Evolutionary conservation across 2,797 vertebrate genomes (phyloP).

Genomic region (Pipistrellus pygmaeus): DNA sequence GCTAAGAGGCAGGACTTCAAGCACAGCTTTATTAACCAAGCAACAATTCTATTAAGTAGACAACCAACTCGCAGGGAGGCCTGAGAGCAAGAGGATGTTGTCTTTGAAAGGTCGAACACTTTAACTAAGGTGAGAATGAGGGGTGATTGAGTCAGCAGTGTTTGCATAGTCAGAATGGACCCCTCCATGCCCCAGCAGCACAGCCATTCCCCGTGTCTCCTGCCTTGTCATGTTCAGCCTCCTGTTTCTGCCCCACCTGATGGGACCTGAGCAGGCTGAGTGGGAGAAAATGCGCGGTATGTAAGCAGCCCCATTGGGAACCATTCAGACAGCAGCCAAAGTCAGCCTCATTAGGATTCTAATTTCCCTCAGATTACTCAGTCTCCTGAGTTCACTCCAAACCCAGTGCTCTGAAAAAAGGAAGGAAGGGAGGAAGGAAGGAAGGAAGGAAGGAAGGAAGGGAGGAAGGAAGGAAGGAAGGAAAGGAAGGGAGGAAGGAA

Average conservation of each 20-base stretch:
- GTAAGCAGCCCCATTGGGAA: not conserved
- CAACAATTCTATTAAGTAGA: slow-evolving; percentile 70
- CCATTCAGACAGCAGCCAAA: not conserved
- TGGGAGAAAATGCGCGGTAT: not conserved
- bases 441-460: not conserved
- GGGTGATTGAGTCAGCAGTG: not conserved
- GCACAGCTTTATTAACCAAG: slow-evolving; percentile 57
- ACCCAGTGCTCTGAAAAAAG: not conserved
- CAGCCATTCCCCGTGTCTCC: not conserved
- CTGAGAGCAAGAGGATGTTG: slow-evolving; percentile 38
- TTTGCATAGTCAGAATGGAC: not conserved
- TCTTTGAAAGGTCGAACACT: slow-evolving; percentile 63
- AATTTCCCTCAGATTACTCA: slow-evolving; percentile 12
- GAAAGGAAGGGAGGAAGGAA: no score
- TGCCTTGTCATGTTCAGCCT: not conserved
- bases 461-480: no score
- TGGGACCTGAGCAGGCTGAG: not conserved
- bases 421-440: not conserved
- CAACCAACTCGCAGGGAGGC: slow-evolving; percentile 19
- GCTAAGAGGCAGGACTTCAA: slow-evolving; percentile 23
- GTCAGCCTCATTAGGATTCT: not conserved
- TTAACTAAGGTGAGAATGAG: not conserved
- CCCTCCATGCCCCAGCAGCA: not conserved
- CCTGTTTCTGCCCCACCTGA: not conserved
- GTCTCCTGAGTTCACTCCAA: slow-evolving; percentile 36